phyloP scores from a whole-genome alignment of 2,888 invertebrate species.

The Eurytoma californica region DNA sequence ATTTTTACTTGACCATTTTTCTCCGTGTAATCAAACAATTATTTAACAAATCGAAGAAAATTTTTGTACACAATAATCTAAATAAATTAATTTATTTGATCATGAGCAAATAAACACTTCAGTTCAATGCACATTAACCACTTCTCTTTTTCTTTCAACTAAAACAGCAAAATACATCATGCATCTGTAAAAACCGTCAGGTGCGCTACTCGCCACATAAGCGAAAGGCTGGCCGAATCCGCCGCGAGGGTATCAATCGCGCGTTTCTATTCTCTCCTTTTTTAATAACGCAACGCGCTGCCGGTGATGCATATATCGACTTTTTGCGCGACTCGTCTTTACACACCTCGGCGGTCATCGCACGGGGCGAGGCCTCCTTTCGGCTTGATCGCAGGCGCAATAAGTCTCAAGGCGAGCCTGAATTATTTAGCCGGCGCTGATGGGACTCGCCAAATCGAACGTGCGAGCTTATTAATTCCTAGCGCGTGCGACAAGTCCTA shows the following conservation, averaged over 20 bases:
- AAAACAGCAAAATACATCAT: too few relatives aligned
- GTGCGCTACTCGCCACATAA: not conserved
- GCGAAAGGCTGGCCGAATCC: not conserved
- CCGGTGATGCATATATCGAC: slow-evolving; percentile 7
- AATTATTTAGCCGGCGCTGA: not conserved
- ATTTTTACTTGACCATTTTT: too few relatives aligned
- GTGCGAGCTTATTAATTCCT: not conserved
- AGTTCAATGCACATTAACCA: too few relatives aligned
- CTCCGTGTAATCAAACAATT: too few relatives aligned
- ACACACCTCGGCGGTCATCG: slow-evolving; percentile 39
- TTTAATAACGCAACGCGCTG: not conserved
- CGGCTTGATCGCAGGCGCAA: not conserved
- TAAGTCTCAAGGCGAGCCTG: slow-evolving; percentile 11
- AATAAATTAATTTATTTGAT: too few relatives aligned
- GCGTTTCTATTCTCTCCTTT: not conserved
- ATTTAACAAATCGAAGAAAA: too few relatives aligned
- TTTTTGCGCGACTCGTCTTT: slow-evolving; percentile 13
- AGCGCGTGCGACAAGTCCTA: not conserved
- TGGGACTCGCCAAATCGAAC: not conserved
- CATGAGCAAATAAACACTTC: too few relatives aligned
- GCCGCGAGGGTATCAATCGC: not conserved
- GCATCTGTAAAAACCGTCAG: too few relatives aligned
- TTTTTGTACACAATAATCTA: too few relatives aligned
- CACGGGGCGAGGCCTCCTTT: slow-evolving; percentile 31
- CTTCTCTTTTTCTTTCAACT: too few relatives aligned